phyloP scores from a whole-genome alignment of 2,888 invertebrate species.

The Syritta pipiens region DNA sequence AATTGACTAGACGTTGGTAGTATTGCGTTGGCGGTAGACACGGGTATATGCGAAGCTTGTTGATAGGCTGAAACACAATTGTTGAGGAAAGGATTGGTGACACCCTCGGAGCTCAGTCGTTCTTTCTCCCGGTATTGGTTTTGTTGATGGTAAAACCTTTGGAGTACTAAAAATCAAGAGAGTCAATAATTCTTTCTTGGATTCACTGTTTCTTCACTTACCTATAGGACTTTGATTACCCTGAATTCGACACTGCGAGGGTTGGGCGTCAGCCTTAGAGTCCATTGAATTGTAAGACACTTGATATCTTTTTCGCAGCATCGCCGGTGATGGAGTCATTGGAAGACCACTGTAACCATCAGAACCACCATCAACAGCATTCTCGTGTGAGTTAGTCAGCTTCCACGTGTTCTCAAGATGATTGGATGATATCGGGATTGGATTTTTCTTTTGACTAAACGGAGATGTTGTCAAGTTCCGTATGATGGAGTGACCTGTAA shows the following conservation, averaged over 20 bases:
- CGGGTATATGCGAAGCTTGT: conserved; percentile 70
- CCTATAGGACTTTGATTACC: conserved; percentile 88
- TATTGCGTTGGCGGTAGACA: conserved; percentile 70
- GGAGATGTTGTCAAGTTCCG: conserved; percentile 78
- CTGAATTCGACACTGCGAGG: conserved; percentile 76
- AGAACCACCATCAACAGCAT: conserved; percentile 8
- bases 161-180: conserved; percentile 81
- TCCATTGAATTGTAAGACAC: conserved; percentile 70
- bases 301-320: conserved; percentile 51
- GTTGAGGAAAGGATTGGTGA: conserved; percentile 78
- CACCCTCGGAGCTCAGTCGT: conserved; percentile 62
- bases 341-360: conserved; percentile 27
- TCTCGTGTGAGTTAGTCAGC: conserved; percentile 48
- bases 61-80: conserved; percentile 73
- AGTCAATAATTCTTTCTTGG: background rate
- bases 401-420: conserved; percentile 72
- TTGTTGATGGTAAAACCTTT: conserved; percentile 89
- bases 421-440: too few relatives aligned
- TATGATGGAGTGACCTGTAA: conserved; percentile 78
- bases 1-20: conserved; percentile 78
- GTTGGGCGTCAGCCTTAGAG: conserved; percentile 67
- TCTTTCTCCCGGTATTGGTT: conserved; percentile 84
- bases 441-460: conserved; percentile 78
- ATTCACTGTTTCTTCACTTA: conserved; percentile 54
- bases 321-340: conserved; percentile 55